A percentile compares a stretch with the other conserved stretches of the same genome.
phyloP scores from a whole-genome alignment of 1,140 invertebrate genomes.

The Episyrphus balteatus region DNA sequence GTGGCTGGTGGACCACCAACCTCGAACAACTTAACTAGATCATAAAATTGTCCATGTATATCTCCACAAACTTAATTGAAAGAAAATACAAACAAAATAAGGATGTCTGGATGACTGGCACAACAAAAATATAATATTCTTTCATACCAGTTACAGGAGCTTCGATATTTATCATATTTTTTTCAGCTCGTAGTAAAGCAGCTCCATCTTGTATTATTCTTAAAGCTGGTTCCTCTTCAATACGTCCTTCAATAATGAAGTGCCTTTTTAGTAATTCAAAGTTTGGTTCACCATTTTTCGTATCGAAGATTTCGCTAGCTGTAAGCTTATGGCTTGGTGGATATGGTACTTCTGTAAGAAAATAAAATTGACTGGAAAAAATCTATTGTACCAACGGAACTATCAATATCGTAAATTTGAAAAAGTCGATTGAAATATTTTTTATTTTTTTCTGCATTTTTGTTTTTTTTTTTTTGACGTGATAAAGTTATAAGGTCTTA shows the following conservation, averaged over 20 bases:
- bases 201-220: conserved; percentile 97
- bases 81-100: too few species aligned
- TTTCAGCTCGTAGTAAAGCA: conserved; percentile 86
- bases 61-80: conserved; percentile 90
- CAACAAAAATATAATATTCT: too few species aligned
- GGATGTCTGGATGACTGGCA: too few species aligned
- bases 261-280: conserved; percentile 96
- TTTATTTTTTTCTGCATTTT: not conserved
- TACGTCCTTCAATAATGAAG: conserved; percentile 95
- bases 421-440: too few species aligned
- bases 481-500: not conserved
- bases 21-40: conserved; percentile 99
- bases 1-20: conserved; percentile 94
- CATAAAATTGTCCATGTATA: conserved; percentile 99
- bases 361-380: not conserved
- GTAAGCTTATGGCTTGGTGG: conserved; percentile 95
- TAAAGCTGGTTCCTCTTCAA: conserved; percentile 93
- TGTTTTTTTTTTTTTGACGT: not conserved
- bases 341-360: conserved; percentile 66
- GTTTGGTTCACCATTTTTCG: conserved; percentile 82
- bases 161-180: conserved; percentile 99
- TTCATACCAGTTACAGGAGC: conserved; percentile 77
- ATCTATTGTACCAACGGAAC: not conserved
- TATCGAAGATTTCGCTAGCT: conserved; percentile 92
- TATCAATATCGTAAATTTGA: not conserved